Evolutionary conservation across 2,113 vertebrate genomes (phyloP).

Genomic region (Mormoops blainvillei): DNA sequence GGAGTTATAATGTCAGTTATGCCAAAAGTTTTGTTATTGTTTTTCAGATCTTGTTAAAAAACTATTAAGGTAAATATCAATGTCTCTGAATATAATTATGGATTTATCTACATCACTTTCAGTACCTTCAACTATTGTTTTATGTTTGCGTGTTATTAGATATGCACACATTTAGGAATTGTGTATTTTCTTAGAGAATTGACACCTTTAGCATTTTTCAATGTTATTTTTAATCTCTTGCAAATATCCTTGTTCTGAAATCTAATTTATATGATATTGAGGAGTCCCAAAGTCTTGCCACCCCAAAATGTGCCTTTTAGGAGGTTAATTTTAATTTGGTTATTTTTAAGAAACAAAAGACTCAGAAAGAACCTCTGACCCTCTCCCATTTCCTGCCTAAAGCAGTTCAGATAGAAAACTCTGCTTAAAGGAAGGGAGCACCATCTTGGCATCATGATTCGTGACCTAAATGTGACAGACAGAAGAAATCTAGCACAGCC

Average conservation of each 20-base stretch:
- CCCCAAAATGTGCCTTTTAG: background rate
- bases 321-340: background rate
- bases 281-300: background rate
- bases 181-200: background rate
- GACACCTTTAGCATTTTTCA: background rate
- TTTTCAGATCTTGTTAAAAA: background rate
- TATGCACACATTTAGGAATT: background rate
- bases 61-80: background rate
- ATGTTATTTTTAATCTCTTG: background rate
- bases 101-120: background rate
- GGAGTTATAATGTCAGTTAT: background rate
- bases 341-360: background rate
- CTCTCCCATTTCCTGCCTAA: background rate
- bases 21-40: background rate
- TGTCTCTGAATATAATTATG: background rate
- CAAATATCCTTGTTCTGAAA: background rate
- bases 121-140: background rate
- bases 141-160: background rate
- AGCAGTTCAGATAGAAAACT: background rate
- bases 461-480: background rate
- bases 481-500: background rate
- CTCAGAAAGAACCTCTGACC: background rate
- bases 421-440: background rate
- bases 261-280: background rate
- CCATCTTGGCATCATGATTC: background rate